Base-by-base conservation (phyloP, 2,797 vertebrate species). In the Cryptoblepharus egeriae region DNA sequence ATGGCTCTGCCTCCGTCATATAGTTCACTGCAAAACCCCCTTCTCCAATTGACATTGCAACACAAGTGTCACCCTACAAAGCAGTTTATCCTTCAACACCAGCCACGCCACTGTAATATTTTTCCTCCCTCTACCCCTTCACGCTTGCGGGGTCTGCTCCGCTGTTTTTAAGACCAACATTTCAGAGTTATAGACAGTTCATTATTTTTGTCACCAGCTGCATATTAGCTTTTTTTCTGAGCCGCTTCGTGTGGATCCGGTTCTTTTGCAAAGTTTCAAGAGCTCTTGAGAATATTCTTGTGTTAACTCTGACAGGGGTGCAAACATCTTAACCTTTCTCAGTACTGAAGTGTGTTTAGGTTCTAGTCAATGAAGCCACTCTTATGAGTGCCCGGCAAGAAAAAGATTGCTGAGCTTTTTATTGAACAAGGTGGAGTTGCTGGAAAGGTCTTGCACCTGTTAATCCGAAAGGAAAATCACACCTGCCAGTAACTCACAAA, bases 11-110 rank as follows among this genome's bases (percentile, higher is more conserved):
- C 75, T 84, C 87, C 81, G 60, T 30, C 80, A 0, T 15, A 60
- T 28, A 71, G 79, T 68, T 88, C 86, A 61, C 81, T 68, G 24
- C 69, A 81, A 85, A 64, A 18, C 37, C 49, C 75, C 85, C 32
- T 81, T 55, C 39, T 24, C 79, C 86, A 45, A 32, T 5, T 82
- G 83, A 85, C 87, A 77, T n/a, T 24, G 60, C 28, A 68, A 75
- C 57, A 39, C 0, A 1, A 72, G 37, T 76, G 80, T 85, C 82
- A 64, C 63, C 65, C 18, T 22, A 22, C 69, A 67, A 58, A 82
- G 82, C 81, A 3, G 52, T 85, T 90, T 52, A 58, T 80, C 89
- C 85, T 84, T 85, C 80, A 76, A 49, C 60, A 80, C 26, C 82
- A 39, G 70, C 32, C 28, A 30, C 0, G 52, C 58, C 49, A 61